These are phyloP conservation scores for Trypoxylon attenuatum DNA, from an alignment of 2,888 invertebrate genomes.

Conservation along the genomic window DNA sequence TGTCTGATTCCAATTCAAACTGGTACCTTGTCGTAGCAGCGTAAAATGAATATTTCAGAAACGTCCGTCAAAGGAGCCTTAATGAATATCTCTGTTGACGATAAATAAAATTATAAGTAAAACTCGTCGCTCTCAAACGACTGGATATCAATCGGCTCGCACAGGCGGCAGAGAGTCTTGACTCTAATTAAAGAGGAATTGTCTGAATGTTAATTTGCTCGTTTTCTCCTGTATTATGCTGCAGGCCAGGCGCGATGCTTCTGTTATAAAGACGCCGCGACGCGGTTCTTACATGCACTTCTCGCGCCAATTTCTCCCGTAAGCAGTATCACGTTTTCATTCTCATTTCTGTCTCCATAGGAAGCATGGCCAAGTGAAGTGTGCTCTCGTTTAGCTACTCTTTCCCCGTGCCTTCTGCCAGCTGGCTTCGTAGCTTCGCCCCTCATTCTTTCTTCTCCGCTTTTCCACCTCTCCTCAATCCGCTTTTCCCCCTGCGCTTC, in stretches of 20 bases:
- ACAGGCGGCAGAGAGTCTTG: not conserved
- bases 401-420: not conserved
- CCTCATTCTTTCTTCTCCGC: not conserved
- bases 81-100: not conserved
- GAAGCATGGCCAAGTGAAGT: slow-evolving; percentile 42
- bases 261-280: too few relatives aligned
- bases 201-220: not conserved
- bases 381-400: slow-evolving; percentile 31
- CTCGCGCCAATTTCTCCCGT: slow-evolving; percentile 45
- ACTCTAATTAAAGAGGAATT: not conserved
- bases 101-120: not conserved
- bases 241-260: too few relatives aligned
- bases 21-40: too few relatives aligned
- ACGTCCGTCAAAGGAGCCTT: not conserved
- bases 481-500: slow-evolving; percentile 21
- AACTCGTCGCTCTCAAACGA: not conserved
- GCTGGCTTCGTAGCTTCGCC: not conserved
- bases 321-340: slow-evolving; percentile 52
- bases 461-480: slow-evolving; percentile 14
- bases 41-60: too few relatives aligned
- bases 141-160: not conserved
- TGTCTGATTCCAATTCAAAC: too few relatives aligned
- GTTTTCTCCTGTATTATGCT: not conserved
- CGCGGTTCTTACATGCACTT: slow-evolving; percentile 13
- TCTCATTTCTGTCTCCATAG: slow-evolving; percentile 51